A percentile compares a stretch with the other conserved stretches of the same genome.
Conservation (phyloP, 2,113 vertebrate species). For the Rattus rattus region DNA sequence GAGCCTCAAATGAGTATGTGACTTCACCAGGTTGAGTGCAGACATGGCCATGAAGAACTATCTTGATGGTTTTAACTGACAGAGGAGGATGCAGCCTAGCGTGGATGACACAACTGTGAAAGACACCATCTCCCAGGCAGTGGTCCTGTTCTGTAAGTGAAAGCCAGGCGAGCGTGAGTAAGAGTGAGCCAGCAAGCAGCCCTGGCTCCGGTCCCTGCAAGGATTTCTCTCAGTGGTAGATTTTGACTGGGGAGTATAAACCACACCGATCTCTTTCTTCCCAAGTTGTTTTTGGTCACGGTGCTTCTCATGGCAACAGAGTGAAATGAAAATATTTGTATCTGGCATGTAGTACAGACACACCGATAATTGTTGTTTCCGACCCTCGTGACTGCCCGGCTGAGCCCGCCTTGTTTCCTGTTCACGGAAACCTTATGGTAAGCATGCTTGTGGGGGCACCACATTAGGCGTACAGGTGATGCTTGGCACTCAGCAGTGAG, state of each 20-base stretch:
- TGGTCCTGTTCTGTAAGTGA: background rate
- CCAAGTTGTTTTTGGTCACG: background rate
- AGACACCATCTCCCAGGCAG: background rate
- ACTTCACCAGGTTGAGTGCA: background rate
- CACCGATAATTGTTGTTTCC: background rate
- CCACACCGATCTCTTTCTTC: background rate
- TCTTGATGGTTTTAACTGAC: background rate
- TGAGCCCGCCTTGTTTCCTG: background rate
- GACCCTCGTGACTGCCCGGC: background rate
- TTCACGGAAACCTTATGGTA: background rate
- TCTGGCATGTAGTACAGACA: background rate
- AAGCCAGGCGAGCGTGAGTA: background rate
- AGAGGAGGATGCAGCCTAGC: background rate
- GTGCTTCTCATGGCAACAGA: background rate
- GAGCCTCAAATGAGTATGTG: no score
- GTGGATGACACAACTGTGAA: no score
- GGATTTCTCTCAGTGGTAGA: background rate
- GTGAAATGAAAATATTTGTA: no score
- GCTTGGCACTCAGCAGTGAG: rapidly evolving
- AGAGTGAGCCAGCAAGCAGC: background rate
- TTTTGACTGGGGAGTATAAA: background rate
- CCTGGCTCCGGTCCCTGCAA: background rate
- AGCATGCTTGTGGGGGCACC: background rate
- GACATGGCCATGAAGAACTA: background rate
- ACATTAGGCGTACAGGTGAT: background rate